Conservation (phyloP, 2,113 vertebrate genomes). For the Pygoscelis adeliae region DNA sequence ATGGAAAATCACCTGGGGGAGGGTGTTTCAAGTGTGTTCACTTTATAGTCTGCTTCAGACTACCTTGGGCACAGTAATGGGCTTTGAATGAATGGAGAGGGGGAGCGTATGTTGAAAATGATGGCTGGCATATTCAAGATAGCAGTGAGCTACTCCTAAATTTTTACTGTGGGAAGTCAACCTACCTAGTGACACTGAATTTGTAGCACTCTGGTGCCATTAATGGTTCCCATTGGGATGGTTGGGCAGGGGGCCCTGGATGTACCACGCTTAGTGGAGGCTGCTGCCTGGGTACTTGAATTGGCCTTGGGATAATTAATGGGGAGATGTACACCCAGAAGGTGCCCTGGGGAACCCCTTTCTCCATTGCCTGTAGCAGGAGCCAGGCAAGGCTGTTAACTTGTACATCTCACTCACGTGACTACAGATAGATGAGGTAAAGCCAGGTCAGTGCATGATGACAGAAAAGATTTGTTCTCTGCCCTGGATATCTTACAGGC, state of each 20-base stretch:
- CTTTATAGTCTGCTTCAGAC: neutral
- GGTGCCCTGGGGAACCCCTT: fast-evolving
- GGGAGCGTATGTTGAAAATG: fast-evolving
- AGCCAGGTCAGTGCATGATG: neutral
- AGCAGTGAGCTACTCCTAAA: neutral
- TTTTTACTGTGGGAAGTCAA: fast-evolving
- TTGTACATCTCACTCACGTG: fast-evolving
- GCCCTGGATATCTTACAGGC: neutral
- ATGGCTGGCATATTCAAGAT: fast-evolving
- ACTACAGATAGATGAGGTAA: neutral
- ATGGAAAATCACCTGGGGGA: constrained; percentile 45
- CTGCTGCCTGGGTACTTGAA: neutral
- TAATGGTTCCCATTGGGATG: fast-evolving
- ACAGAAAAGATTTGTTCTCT: neutral
- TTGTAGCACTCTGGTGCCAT: fast-evolving
- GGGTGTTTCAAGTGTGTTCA: neutral
- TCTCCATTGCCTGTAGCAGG: neutral
- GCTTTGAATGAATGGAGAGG: neutral
- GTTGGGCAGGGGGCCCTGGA: neutral
- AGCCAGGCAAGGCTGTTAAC: neutral
- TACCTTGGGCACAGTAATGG: neutral
- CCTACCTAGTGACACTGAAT: neutral
- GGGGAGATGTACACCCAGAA: neutral
- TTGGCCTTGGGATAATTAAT: fast-evolving
- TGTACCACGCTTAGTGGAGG: no score